Conservation (phyloP, 2,888 invertebrate genomes). For the Phanerotoma sp. region DNA sequence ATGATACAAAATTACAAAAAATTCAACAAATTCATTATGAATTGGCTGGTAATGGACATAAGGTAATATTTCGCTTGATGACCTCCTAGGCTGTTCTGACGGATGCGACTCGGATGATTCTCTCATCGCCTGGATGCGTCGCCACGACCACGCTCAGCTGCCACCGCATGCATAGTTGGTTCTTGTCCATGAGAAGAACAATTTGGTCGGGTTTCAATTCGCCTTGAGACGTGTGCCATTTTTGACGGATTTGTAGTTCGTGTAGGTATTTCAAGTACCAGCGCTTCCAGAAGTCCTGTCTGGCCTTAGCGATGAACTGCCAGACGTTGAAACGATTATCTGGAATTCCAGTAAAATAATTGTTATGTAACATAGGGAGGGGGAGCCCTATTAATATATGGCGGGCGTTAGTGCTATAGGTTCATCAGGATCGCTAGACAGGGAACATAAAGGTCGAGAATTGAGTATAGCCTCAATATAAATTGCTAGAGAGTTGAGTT, state of each 20-base stretch:
- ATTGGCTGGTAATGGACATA: conserved; percentile 26
- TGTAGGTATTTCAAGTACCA: conserved; percentile 37
- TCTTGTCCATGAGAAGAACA: conserved; percentile 38
- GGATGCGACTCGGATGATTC: conserved; percentile 34
- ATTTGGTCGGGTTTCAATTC: conserved; percentile 27
- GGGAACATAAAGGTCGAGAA: conserved; percentile 21
- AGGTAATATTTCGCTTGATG: conserved; percentile 26
- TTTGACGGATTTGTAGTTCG: conserved; percentile 37
- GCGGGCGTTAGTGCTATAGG: conserved; percentile 30
- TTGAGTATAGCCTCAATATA: conserved; percentile 27
- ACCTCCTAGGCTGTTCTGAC: conserved; percentile 29
- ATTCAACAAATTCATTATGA: too few species aligned
- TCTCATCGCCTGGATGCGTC: conserved; percentile 38
- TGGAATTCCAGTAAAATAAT: conserved; percentile 25
- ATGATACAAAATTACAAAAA: too few species aligned
- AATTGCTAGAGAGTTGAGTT: conserved; percentile 18
- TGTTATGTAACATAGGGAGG: conserved; percentile 36
- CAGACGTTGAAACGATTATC: conserved; percentile 34
- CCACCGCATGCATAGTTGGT: conserved; percentile 32
- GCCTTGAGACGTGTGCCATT: conserved; percentile 32
- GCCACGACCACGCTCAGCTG: too few species aligned
- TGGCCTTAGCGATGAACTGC: conserved; percentile 32
- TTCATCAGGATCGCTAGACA: conserved; percentile 28
- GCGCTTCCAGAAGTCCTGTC: conserved; percentile 36
- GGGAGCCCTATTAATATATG: conserved; percentile 44